Percentiles rank a stretch among this genome's conserved stretches.
Evolutionary conservation across 1,140 invertebrate genomes (phyloP).

Genomic region (Drosophila punjabiensis): DNA sequence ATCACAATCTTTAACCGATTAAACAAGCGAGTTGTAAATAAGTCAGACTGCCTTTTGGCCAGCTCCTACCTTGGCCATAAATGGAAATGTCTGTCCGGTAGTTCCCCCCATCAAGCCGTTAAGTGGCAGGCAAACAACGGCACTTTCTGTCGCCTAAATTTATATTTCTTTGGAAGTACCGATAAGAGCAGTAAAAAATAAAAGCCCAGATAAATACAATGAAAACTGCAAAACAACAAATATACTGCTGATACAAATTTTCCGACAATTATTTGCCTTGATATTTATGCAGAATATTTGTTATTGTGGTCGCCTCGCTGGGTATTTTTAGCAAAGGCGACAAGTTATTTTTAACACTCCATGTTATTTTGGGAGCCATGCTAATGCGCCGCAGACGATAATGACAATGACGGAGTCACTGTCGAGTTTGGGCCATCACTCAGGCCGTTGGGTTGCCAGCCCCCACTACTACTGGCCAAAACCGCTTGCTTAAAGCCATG

Average conservation of each 20-base stretch:
- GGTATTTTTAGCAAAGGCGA: slow-evolving; percentile 52
- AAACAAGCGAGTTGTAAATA: slow-evolving; percentile 45
- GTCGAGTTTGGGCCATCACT: slow-evolving; percentile 22
- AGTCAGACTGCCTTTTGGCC: slow-evolving; percentile 14
- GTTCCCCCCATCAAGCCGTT: slow-evolving; percentile 48
- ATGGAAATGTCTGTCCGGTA: slow-evolving; percentile 45
- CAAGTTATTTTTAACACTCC: slow-evolving; percentile 58
- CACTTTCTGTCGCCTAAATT: slow-evolving; percentile 33
- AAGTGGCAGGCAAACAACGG: slow-evolving; percentile 51
- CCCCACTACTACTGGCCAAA: neutral
- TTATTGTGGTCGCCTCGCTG: slow-evolving; percentile 12
- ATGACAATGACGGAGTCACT: slow-evolving; percentile 28
- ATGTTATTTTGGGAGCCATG: slow-evolving; percentile 46
- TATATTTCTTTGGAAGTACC: slow-evolving; percentile 68
- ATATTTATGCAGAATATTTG: slow-evolving; percentile 62
- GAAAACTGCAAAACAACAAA: slow-evolving; percentile 37
- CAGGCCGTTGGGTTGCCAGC: slow-evolving; percentile 18
- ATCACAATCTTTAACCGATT: slow-evolving; percentile 11
- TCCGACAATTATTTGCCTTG: slow-evolving; percentile 47
- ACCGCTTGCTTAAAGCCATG: slow-evolving; percentile 7
- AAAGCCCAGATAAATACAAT: slow-evolving; percentile 48
- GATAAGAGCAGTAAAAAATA: slow-evolving; percentile 46
- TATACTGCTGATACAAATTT: slow-evolving; percentile 45
- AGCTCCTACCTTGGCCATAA: slow-evolving; percentile 48
- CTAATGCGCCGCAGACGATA: slow-evolving; percentile 48